Base-by-base conservation (phyloP, 2,113 vertebrate species). In the Gavialis gangeticus region DNA sequence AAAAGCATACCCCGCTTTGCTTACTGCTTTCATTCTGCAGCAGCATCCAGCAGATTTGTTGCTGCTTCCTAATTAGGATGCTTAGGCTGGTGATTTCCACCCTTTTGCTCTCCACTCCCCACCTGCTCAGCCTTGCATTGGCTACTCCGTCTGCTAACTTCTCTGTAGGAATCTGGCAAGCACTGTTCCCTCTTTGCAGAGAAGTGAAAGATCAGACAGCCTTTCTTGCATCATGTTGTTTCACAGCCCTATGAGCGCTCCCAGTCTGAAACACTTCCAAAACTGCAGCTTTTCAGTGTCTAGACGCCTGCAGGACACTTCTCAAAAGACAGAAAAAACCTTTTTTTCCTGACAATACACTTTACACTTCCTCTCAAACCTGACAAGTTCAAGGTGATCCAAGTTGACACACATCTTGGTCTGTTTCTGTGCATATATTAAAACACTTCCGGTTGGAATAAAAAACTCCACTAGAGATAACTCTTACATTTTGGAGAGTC, bases 261-360 rank as follows among this genome's bases (percentile, higher is more conserved):
- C 2, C 12, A 87, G 80, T 17, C 73, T 91, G 80, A 89, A 93
- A 79, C 4, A 21, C 18, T 85, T 87, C 83, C 95, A 93, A 80
- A 89, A 85, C n/a, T 66, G 63, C 34, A 75, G 91, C 57, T 69
- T 82, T 84, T 91, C 64, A 82, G 46, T 2, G 46, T 76, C 83
- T 76, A 87, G 80, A 91, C 54, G 9, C 46, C 76, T n/a, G 60
- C 73, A 55, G 86, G 84, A 57, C 76, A 79, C 80, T 66, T 25
- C 30, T 46, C 62, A 69, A 77, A 77, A 86, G 66, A 27, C 60
- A 27, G 28, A 87, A 84, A 5, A 82, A 66, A 63, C 66, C 82
- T 63, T 79, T 79, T 59, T 62, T 79, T 66, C 46, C 46, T 93
- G 76, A 87, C 57, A 57, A 25, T 22, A 19, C 54, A 28, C 28